Percentiles rank a stretch among this genome's conserved stretches.
phyloP scores from a whole-genome alignment of 2,113 vertebrate genomes.

The Rissa tridactyla region DNA sequence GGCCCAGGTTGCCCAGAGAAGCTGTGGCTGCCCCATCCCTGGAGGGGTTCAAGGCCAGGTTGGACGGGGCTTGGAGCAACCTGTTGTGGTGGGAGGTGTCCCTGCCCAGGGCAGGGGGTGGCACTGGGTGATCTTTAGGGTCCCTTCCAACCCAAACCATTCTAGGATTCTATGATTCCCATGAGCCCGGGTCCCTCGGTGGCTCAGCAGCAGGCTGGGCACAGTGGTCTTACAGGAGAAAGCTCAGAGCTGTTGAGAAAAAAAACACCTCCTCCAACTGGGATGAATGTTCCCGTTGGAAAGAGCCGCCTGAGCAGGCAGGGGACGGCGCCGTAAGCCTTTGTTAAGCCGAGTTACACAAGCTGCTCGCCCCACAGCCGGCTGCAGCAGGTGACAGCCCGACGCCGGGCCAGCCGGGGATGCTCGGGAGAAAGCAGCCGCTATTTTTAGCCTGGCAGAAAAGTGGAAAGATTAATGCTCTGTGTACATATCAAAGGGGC shows the following conservation, averaged over 20 bases:
- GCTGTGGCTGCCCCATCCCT: not conserved
- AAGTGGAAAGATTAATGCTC: not conserved
- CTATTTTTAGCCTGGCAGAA: slow-evolving; percentile 11
- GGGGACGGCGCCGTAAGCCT: not conserved
- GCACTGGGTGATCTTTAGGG: not conserved
- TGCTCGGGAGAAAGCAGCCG: not conserved
- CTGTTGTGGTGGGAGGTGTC: not conserved
- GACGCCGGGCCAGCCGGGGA: not conserved
- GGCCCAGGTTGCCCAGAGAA: not conserved
- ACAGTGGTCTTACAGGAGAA: not conserved
- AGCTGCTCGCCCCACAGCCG: not conserved
- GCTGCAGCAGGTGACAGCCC: slow-evolving; percentile 30
- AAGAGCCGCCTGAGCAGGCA: not conserved
- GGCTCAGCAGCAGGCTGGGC: not conserved
- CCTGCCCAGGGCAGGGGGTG: not conserved
- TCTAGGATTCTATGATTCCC: not conserved
- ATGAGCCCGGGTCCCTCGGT: not conserved
- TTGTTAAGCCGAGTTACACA: not conserved
- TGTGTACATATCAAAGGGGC: not conserved
- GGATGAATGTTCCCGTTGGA: not conserved
- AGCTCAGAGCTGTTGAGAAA: not conserved
- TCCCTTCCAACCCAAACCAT: not conserved
- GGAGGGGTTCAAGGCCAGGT: not conserved
- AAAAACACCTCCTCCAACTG: not conserved
- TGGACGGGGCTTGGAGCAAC: not conserved